Evolutionary conservation across 1,140 invertebrate genomes (phyloP).

Genomic region (Eupeodes corollae): DNA sequence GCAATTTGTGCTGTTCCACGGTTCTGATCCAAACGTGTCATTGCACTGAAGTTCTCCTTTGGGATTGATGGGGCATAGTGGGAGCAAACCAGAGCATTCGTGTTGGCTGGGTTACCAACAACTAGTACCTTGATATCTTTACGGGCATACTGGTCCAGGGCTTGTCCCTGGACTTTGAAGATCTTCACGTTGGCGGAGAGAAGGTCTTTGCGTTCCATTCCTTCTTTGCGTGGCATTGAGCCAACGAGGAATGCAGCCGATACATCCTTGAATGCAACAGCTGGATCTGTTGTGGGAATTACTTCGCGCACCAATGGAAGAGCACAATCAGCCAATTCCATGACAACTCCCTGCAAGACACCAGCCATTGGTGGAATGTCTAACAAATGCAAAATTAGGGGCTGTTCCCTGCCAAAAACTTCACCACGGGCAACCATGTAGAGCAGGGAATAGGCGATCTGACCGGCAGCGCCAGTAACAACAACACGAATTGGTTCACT

Average conservation of each 20-base stretch:
- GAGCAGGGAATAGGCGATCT: slow-evolving; percentile 95
- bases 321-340: slow-evolving; percentile 95
- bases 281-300: slow-evolving; percentile 76
- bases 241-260: slow-evolving; percentile 97
- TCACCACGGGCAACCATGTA: slow-evolving; percentile 91
- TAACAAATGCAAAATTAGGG: slow-evolving; percentile 79
- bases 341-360: slow-evolving; percentile 90
- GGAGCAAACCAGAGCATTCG: slow-evolving; percentile 93
- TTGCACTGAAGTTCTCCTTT: slow-evolving; percentile 91
- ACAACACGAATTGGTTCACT: slow-evolving; percentile 78
- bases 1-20: slow-evolving; percentile 79
- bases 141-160: slow-evolving; percentile 83
- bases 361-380: slow-evolving; percentile 94
- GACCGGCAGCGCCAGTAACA: slow-evolving; percentile 94
- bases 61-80: slow-evolving; percentile 97
- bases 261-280: slow-evolving; percentile 87
- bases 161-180: slow-evolving; percentile 91
- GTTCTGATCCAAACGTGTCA: slow-evolving; percentile 98
- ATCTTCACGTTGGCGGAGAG: slow-evolving; percentile 96
- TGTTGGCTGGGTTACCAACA: slow-evolving; percentile 99
- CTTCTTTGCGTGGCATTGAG: slow-evolving; percentile 94
- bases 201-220: slow-evolving; percentile 98
- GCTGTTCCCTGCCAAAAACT: slow-evolving; percentile 88
- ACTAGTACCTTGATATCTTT: slow-evolving; percentile 94
- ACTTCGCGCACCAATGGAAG: slow-evolving; percentile 79